These are phyloP conservation scores for Tetragnatha montana DNA, from an alignment of 2,888 invertebrate genomes.

Conservation along the genomic window DNA sequence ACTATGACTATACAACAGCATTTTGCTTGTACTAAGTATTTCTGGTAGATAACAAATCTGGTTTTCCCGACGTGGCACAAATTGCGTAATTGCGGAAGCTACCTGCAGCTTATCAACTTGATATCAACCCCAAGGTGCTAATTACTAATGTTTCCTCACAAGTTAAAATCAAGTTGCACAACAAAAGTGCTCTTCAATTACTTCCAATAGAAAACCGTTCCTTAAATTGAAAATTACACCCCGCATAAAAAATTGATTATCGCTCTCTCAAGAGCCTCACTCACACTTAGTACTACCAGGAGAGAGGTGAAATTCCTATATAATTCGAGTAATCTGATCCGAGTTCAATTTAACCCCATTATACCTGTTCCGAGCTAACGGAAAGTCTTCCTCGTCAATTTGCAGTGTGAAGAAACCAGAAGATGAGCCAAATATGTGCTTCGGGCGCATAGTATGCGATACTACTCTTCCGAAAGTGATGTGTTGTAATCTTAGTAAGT, in stretches of 20 bases:
- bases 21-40: no score
- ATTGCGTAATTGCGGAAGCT: no score
- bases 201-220: background rate
- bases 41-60: no score
- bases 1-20: no score
- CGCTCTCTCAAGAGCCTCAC: background rate
- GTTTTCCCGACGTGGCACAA: no score
- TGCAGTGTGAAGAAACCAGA: slow-evolving; percentile 5
- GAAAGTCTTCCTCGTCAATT: background rate
- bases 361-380: slow-evolving; percentile 13
- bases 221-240: background rate
- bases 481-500: slow-evolving; percentile 53
- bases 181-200: background rate
- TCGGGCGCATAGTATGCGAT: slow-evolving; percentile 19
- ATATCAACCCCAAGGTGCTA: no score
- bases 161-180: no score
- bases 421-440: slow-evolving; percentile 21
- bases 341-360: slow-evolving; percentile 18
- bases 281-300: no score
- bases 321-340: slow-evolving; percentile 30
- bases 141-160: no score
- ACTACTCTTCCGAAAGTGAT: slow-evolving; percentile 35
- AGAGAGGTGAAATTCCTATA: background rate
- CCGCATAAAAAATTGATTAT: background rate
- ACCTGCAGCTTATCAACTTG: no score